Evolutionary conservation across 2,113 vertebrate species (phyloP).

Genomic region (Cyanistes caeruleus): DNA sequence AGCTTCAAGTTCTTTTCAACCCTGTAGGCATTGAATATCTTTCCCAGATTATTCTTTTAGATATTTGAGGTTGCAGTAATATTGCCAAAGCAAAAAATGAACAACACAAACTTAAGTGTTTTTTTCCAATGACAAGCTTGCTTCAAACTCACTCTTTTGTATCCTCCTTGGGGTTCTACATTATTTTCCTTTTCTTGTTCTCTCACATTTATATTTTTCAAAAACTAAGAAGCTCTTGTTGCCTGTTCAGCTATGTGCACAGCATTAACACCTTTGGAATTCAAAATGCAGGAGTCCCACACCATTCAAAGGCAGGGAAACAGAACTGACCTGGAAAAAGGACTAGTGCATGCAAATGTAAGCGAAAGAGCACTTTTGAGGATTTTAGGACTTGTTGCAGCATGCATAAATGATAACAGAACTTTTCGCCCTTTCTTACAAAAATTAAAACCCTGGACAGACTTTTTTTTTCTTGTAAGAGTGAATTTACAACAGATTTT

Average conservation of each 20-base stretch:
- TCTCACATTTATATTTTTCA: background rate
- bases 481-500: background rate
- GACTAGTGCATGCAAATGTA: background rate
- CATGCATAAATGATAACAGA: background rate
- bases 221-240: background rate
- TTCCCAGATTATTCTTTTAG: background rate
- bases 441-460: background rate
- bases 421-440: background rate
- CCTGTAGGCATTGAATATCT: background rate
- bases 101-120: background rate
- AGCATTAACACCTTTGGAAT: background rate
- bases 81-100: background rate
- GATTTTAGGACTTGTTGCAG: background rate
- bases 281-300: background rate
- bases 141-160: background rate
- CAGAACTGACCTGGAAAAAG: background rate
- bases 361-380: background rate
- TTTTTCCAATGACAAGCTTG: background rate
- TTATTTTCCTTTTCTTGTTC: background rate
- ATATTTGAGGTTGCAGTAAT: background rate
- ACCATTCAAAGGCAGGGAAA: background rate
- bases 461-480: background rate
- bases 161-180: background rate
- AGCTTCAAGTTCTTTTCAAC: background rate
- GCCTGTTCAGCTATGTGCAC: background rate